Evolutionary conservation across 2,888 invertebrate genomes (phyloP).

Genomic region (Drosophila antonietae): DNA sequence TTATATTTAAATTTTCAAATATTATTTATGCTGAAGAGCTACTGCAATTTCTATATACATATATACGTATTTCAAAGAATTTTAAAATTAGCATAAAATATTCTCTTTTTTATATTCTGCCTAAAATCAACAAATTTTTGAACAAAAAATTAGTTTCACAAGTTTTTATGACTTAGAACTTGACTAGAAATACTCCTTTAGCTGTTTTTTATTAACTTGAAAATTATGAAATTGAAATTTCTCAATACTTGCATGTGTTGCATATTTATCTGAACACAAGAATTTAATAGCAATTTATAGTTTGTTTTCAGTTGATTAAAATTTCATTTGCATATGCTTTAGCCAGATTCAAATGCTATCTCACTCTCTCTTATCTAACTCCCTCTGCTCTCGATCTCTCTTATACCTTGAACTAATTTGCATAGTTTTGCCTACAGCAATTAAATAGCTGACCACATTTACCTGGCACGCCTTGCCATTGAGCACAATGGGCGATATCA

Average conservation of each 20-base stretch:
- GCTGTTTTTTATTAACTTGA: not conserved
- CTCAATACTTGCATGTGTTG: not conserved
- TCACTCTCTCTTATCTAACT: not conserved
- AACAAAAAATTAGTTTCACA: not conserved
- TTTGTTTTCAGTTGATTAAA: constrained; percentile 13
- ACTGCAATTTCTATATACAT: too few species aligned
- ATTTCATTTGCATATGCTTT: constrained; percentile 1
- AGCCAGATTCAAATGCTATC: not conserved
- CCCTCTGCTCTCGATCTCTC: not conserved
- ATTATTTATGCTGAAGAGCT: too few species aligned
- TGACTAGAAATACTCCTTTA: not conserved
- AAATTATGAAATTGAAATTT: not conserved
- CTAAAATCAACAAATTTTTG: too few species aligned
- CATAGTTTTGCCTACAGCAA: constrained; percentile 77
- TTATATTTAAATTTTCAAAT: too few species aligned
- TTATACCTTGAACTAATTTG: constrained; percentile 44
- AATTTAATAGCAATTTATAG: not conserved
- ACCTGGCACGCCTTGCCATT: constrained; percentile 31
- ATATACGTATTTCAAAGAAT: too few species aligned
- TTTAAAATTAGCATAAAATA: too few species aligned
- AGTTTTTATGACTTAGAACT: not conserved
- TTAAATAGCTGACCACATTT: constrained; percentile 68
- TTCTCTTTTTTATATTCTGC: too few species aligned
- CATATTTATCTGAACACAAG: not conserved
- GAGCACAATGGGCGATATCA: constrained; percentile 14